These are phyloP conservation scores for Sitta europaea DNA, from an alignment of 2,113 vertebrate species.

Conservation along the genomic window DNA sequence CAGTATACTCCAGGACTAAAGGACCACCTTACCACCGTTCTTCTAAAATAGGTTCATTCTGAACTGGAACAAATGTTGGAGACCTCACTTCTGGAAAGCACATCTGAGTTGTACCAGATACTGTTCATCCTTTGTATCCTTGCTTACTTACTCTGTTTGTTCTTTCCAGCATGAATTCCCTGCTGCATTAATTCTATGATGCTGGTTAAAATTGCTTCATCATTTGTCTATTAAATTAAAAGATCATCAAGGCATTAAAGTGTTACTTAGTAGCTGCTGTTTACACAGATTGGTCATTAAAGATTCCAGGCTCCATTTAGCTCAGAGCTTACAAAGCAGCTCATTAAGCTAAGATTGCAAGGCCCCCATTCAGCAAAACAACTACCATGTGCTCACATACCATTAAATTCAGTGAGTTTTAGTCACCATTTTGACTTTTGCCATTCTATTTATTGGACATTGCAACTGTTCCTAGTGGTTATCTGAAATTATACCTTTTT, in stretches of 20 bases:
- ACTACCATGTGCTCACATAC: background rate
- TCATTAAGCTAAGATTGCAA: background rate
- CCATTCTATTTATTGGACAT: background rate
- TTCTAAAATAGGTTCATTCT: background rate
- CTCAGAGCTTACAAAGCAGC: constrained; percentile 15
- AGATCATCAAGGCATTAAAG: constrained; percentile 47
- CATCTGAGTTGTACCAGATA: background rate
- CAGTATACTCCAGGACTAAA: background rate
- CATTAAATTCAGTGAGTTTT: background rate
- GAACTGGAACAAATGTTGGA: background rate
- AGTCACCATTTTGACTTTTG: background rate
- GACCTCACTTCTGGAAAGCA: background rate
- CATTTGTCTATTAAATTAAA: constrained; percentile 54
- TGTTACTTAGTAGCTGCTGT: constrained; percentile 40
- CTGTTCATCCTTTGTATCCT: background rate
- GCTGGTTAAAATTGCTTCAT: constrained; percentile 13
- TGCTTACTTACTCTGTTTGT: background rate
- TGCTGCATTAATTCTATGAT: background rate
- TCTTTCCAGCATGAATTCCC: background rate
- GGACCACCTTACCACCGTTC: background rate
- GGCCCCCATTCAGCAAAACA: background rate
- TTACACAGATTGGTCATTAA: constrained; percentile 55
- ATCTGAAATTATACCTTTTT: background rate
- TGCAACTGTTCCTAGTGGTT: background rate
- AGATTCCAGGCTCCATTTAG: constrained; percentile 39